Evolutionary conservation across 2,888 invertebrate genomes (phyloP).

Genomic region (Clivina fossor): DNA sequence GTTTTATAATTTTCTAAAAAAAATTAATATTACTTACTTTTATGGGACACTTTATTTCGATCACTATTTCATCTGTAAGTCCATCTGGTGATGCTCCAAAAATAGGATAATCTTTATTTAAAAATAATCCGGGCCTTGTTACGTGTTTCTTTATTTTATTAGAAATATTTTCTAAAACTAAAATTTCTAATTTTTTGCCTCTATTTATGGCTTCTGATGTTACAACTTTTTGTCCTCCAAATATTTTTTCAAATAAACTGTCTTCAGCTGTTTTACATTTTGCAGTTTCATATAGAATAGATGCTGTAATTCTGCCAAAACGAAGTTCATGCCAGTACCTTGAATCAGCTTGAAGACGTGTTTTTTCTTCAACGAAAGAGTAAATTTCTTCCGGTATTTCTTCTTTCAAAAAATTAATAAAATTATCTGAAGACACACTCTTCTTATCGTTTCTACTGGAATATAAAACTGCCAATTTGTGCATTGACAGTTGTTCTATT

Average conservation of each 20-base stretch:
- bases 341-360: not conserved
- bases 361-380: not conserved
- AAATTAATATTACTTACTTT: too few relatives aligned
- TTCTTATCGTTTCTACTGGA: too few relatives aligned
- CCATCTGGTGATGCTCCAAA: constrained; percentile 34
- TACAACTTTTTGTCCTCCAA: not conserved
- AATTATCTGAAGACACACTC: not conserved
- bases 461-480: too few relatives aligned
- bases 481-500: too few relatives aligned
- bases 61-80: constrained; percentile 3
- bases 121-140: not conserved
- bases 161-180: not conserved
- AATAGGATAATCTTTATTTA: constrained; percentile 9
- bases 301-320: not conserved
- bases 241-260: not conserved
- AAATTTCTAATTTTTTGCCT: constrained; percentile 6
- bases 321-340: not conserved
- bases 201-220: not conserved
- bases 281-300: not conserved
- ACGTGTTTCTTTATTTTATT: not conserved
- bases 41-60: constrained; percentile 33
- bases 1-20: too few relatives aligned
- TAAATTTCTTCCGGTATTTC: not conserved
- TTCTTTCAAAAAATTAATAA: not conserved
- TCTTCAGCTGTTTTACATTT: not conserved